A percentile compares a stretch with the other conserved stretches of the same genome.
phyloP scores from a whole-genome alignment of 2,797 vertebrate genomes.

The Phylloscopus collybita region DNA sequence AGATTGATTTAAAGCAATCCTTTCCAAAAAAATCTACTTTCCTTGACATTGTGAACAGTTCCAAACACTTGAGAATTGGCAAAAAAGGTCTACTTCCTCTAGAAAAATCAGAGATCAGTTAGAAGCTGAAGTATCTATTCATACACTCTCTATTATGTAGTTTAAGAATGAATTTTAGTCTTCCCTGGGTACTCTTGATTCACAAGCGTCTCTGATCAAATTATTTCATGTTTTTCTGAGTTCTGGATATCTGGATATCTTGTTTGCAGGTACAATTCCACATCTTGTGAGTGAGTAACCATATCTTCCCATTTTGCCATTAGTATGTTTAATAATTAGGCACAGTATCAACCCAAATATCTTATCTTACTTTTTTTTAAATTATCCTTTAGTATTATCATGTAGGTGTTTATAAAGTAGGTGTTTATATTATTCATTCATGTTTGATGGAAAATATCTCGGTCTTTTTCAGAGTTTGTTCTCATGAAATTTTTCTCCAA shows the following conservation, averaged over 20 bases:
- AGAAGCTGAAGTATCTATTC: not conserved
- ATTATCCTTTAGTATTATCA: not conserved
- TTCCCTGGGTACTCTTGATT: not conserved
- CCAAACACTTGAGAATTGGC: not conserved
- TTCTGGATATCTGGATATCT: not conserved
- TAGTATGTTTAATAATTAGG: not conserved
- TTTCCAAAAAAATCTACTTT: not conserved
- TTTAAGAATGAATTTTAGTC: not conserved
- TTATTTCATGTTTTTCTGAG: not conserved
- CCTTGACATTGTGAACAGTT: not conserved
- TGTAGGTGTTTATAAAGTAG: not conserved
- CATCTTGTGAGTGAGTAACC: not conserved
- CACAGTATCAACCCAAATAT: not conserved
- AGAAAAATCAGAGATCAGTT: not conserved
- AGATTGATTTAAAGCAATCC: not conserved
- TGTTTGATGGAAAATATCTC: not conserved
- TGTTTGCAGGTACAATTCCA: not conserved
- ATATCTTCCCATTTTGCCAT: not conserved
- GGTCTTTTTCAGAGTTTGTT: not conserved
- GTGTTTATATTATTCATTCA: not conserved
- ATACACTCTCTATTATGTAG: fast-evolving
- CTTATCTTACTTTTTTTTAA: not conserved
- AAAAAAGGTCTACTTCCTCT: not conserved
- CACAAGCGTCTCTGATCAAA: not conserved
- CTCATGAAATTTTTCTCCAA: not conserved